Evolutionary conservation across 1,140 invertebrate species (phyloP), one percentile per base, ranked within the genome.

Genomic region (Neodiprion fabricii): DNA sequence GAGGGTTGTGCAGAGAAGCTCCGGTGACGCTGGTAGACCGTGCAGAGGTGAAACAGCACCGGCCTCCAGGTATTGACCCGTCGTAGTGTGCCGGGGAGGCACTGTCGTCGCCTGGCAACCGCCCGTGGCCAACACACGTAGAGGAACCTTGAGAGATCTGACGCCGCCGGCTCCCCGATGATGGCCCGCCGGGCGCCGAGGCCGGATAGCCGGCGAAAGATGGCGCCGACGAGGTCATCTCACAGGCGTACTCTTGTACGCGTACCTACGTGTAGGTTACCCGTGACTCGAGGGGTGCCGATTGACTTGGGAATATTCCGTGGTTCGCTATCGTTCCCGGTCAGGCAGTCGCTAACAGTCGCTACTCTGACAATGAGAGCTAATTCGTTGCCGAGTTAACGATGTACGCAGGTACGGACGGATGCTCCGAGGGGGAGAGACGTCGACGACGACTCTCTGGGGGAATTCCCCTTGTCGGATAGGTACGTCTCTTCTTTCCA

Each of bases 61-160:
- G 79, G 84, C 80, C 74, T 40, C 53, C 79, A 82, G 84, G 84
- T 85, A 85, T 85, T 85, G 84, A 85, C 84, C 84, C 83, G 84
- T 85, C 82, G 53, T 61, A 8, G 53, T 61, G 53, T 61, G 53
- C 53, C 53, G 53, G 53, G 53, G 53, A 61, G 82, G 83, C 75
- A 72, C 82, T 85, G 77, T 72, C 70, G 80, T 85, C 79, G 74
- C 84, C 78, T 80, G 76, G 84, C 83, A 85, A 85, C 84, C 81
- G 79, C 83, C 85, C 81, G 83, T 84, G 83, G 78, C 84, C 83
- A 85, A 85, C 84, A 85, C 83, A 85, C 84, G 83, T 85, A 85
- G 80, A 61, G 81, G 84, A 85, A 85, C 84, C 84, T 85, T 85
- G 84, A 61, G 84, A 85, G 78, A 81, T 81, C 82, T 85, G 83